A percentile compares a stretch with the other conserved stretches of the same genome.
phyloP scores from a whole-genome alignment of 2,888 invertebrate species.

The Nebria salina region DNA sequence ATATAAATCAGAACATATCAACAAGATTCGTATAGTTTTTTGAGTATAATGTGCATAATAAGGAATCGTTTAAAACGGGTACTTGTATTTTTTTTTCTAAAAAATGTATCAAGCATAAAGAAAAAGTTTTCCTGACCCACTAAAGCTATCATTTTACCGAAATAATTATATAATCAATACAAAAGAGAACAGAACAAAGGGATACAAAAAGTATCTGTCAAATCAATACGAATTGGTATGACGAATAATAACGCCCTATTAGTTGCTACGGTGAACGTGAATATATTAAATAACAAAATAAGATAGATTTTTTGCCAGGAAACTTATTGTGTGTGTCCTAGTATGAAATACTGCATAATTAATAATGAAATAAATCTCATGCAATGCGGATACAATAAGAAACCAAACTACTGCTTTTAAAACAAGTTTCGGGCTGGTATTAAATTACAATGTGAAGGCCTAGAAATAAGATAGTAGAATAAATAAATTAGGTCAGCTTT shows the following conservation, averaged over 20 bases:
- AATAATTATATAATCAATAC: too few relatives aligned
- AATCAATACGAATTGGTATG: too few relatives aligned
- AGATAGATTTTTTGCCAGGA: not conserved
- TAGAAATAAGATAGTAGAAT: slow-evolving; percentile 28
- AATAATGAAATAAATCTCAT: not conserved
- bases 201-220: too few relatives aligned
- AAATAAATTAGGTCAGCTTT: slow-evolving; percentile 29
- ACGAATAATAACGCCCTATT: not conserved
- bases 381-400: not conserved
- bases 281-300: slow-evolving; percentile 3
- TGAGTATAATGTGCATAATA: too few relatives aligned
- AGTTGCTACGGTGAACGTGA: not conserved
- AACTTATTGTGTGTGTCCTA: slow-evolving; percentile 3
- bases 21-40: too few relatives aligned
- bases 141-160: too few relatives aligned
- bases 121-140: too few relatives aligned
- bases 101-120: too few relatives aligned
- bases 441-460: slow-evolving; percentile 29
- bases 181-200: too few relatives aligned
- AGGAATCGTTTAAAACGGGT: too few relatives aligned
- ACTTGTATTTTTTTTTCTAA: too few relatives aligned
- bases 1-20: too few relatives aligned
- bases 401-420: slow-evolving; percentile 19
- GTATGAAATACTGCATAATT: not conserved
- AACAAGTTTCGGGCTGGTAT: slow-evolving; percentile 22